phyloP scores from a whole-genome alignment of 2,113 vertebrate species.

The Cephalophus harveyi region DNA sequence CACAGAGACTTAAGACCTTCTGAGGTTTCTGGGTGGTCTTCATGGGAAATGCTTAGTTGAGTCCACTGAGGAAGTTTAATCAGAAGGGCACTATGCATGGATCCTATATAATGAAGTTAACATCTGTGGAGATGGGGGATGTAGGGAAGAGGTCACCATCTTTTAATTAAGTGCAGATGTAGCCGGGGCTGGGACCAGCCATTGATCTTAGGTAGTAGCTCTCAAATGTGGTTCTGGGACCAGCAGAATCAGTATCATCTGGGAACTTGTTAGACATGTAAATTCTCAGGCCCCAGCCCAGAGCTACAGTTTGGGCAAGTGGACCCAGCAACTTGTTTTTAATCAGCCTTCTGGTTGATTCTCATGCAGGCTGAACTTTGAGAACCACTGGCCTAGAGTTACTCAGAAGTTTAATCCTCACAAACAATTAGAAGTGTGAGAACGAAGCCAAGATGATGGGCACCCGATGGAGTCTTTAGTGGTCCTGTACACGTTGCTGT shows the following conservation, averaged over 20 bases:
- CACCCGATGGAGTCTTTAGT: neutral
- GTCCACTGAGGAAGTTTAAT: slow-evolving; percentile 67
- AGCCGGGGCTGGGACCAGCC: neutral
- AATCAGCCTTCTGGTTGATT: neutral
- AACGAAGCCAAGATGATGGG: neutral
- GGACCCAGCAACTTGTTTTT: neutral
- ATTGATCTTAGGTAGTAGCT: slow-evolving; percentile 18
- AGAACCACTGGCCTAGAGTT: neutral
- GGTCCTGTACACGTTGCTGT: neutral
- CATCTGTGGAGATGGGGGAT: slow-evolving; percentile 59
- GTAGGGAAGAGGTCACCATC: slow-evolving; percentile 53
- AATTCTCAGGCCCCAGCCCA: neutral
- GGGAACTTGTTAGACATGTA: slow-evolving; percentile 31
- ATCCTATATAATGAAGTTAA: slow-evolving; percentile 63
- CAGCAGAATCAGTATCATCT: neutral
- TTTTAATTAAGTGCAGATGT: slow-evolving; percentile 67
- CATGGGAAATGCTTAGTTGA: slow-evolving; percentile 59
- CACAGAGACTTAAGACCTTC: neutral
- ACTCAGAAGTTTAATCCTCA: slow-evolving; percentile 1
- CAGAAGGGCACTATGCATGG: slow-evolving; percentile 59
- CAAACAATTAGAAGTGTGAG: neutral
- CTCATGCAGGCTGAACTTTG: neutral
- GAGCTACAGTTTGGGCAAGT: neutral
- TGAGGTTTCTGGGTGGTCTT: slow-evolving; percentile 71
- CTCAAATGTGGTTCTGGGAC: slow-evolving; percentile 20